Percentiles rank a stretch among this genome's conserved stretches.
Conservation (phyloP, 1,140 invertebrate genomes). For the Chironomus tepperi region DNA sequence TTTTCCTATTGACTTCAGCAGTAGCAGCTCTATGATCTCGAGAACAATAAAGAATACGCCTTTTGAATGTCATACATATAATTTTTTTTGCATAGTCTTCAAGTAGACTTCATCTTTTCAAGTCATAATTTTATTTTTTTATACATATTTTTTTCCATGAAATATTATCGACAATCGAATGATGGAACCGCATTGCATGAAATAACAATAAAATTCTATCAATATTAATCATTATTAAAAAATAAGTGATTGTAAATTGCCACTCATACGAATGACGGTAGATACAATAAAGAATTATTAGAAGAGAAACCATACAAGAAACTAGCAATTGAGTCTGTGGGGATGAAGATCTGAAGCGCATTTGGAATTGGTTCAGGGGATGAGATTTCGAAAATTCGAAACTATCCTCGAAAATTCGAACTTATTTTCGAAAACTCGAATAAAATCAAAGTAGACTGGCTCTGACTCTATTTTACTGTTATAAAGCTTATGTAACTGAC, state of each 20-base stretch:
- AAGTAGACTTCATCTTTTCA: not conserved
- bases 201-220: too few relatives aligned
- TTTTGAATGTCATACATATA: not conserved
- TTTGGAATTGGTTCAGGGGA: too few relatives aligned
- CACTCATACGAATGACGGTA: too few relatives aligned
- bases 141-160: not conserved
- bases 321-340: too few relatives aligned
- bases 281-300: too few relatives aligned
- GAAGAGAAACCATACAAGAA: too few relatives aligned
- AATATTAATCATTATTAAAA: too few relatives aligned
- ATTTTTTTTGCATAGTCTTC: not conserved
- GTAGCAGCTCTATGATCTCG: not conserved
- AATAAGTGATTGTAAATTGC: too few relatives aligned
- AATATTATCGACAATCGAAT: too few relatives aligned
- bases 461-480: too few relatives aligned
- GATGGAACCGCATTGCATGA: too few relatives aligned
- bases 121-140: not conserved
- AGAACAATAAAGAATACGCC: not conserved
- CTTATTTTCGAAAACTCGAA: not conserved
- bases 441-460: not conserved
- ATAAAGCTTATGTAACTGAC: not conserved
- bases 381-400: not conserved
- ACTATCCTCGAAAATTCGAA: not conserved
- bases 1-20: not conserved
- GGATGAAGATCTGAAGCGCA: too few relatives aligned